Percentiles rank a stretch among this genome's conserved stretches.
Evolutionary conservation across 2,888 invertebrate genomes (phyloP).

Genomic region (Diadegma fenestrale): DNA sequence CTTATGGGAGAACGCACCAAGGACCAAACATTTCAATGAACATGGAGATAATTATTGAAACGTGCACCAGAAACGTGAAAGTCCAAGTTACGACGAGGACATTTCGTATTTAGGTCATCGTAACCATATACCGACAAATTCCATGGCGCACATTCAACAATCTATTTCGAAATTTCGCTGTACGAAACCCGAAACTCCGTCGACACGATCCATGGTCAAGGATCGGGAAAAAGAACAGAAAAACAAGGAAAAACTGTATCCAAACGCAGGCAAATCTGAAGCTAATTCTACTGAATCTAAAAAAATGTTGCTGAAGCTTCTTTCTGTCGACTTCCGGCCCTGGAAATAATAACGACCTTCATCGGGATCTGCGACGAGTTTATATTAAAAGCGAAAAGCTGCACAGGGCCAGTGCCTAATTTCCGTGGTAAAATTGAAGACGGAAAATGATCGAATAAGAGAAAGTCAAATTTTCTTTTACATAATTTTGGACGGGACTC

Average conservation of each 20-base stretch:
- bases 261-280: too few species aligned
- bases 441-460: neutral
- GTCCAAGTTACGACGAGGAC: slow-evolving; percentile 46
- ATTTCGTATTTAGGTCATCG: slow-evolving; percentile 61
- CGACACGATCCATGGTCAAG: neutral
- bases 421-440: neutral
- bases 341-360: too few species aligned
- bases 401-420: neutral
- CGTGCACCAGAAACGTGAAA: slow-evolving; percentile 57
- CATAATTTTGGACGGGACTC: neutral
- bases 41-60: slow-evolving; percentile 34
- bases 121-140: slow-evolving; percentile 41
- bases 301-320: too few species aligned
- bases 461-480: neutral
- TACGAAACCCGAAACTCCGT: neutral
- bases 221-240: neutral
- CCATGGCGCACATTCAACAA: too few species aligned
- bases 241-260: too few species aligned
- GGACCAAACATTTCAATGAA: neutral
- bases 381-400: too few species aligned
- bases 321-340: too few species aligned
- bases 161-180: neutral
- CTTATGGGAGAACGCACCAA: neutral
- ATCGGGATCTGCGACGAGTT: too few species aligned
- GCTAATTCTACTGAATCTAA: too few species aligned